A percentile compares a stretch with the other conserved stretches of the same genome.
phyloP scores from a whole-genome alignment of 92 coral and sea anemone species.

The Paramuricea clavata region DNA sequence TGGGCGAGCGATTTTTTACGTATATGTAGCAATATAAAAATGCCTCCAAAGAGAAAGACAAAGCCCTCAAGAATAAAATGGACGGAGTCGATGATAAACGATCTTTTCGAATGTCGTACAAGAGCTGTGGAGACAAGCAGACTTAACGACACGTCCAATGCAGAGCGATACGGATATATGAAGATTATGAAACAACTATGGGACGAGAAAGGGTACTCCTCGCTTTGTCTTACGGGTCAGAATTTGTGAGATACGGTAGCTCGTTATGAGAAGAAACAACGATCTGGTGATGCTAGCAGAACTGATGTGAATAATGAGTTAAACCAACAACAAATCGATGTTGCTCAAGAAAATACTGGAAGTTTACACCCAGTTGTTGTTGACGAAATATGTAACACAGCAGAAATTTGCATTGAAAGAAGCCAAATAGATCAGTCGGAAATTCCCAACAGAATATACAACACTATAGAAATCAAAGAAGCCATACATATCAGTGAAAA shows the following conservation, averaged over 20 bases:
- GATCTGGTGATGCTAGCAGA: too few species aligned
- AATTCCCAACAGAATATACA: neutral
- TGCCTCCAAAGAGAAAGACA: constrained; percentile 23
- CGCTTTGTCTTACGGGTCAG: neutral
- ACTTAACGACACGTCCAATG: too few species aligned
- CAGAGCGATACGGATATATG: too few species aligned
- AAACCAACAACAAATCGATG: neutral
- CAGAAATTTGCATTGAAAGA: neutral
- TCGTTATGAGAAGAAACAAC: too few species aligned
- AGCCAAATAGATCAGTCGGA: neutral
- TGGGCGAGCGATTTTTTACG: neutral
- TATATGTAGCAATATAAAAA: neutral
- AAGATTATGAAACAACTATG: neutral
- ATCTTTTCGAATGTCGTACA: constrained; percentile 1
- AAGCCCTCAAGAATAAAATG: constrained; percentile 1
- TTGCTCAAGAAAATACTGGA: neutral
- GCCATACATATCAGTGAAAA: neutral
- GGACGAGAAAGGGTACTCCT: neutral
- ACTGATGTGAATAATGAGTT: neutral
- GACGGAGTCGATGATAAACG: neutral
- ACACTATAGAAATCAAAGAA: neutral
- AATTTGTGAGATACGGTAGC: too few species aligned
- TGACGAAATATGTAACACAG: neutral
- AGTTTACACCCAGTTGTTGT: neutral
- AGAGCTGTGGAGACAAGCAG: neutral